Evolutionary conservation across 2,888 invertebrate genomes (phyloP).

Genomic region (Aricia artaxerxes): DNA sequence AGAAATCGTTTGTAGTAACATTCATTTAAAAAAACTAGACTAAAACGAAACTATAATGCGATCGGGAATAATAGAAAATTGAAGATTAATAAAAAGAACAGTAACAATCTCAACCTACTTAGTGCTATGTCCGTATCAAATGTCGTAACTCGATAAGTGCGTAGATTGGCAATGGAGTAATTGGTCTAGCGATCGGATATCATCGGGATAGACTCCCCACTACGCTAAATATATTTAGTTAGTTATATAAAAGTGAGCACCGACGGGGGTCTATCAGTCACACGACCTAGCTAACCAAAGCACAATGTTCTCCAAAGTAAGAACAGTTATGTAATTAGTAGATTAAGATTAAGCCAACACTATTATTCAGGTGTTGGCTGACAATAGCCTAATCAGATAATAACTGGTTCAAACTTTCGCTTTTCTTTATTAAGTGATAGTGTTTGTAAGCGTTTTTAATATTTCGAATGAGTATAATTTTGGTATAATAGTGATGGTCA

Average conservation of each 20-base stretch:
- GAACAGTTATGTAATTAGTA: constrained; percentile 41
- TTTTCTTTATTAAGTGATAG: constrained; percentile 8
- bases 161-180: constrained; percentile 74
- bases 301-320: constrained; percentile 79
- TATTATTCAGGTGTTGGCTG: constrained; percentile 25
- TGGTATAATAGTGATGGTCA: background rate
- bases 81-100: constrained; percentile 36
- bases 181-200: constrained; percentile 76
- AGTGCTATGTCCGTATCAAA: constrained; percentile 59
- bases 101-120: constrained; percentile 62
- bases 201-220: constrained; percentile 71
- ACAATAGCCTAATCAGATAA: constrained; percentile 14
- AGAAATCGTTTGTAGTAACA: background rate
- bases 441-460: background rate
- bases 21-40: background rate
- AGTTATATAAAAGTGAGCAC: constrained; percentile 77
- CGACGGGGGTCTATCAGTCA: constrained; percentile 69
- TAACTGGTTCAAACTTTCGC: constrained; percentile 20
- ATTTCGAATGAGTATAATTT: background rate
- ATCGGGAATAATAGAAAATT: constrained; percentile 23
- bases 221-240: constrained; percentile 69
- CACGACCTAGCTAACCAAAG: constrained; percentile 68
- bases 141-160: constrained; percentile 71
- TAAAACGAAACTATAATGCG: constrained; percentile 1
- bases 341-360: constrained; percentile 1